A percentile compares a stretch with the other conserved stretches of the same genome.
Evolutionary conservation across 2,113 vertebrate genomes (phyloP).

Genomic region (Erythrocercus mccallii): DNA sequence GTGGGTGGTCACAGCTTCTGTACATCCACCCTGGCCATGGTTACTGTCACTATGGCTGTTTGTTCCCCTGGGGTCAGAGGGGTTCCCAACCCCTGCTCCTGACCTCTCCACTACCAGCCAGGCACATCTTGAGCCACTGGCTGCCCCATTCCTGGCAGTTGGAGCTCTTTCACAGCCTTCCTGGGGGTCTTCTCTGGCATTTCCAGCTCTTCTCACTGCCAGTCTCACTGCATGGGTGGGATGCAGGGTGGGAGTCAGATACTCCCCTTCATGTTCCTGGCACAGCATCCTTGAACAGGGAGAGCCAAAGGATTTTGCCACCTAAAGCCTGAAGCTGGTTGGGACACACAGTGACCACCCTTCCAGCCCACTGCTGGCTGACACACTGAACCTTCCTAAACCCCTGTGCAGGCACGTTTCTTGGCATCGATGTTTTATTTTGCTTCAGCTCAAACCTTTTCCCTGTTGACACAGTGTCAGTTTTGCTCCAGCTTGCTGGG

Average conservation of each 20-base stretch:
- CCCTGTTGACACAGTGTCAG: not conserved
- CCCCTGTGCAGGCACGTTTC: not conserved
- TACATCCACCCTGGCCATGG: not conserved
- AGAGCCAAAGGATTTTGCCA: not conserved
- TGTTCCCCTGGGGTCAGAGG: not conserved
- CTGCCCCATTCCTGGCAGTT: not conserved
- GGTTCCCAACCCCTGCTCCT: not conserved
- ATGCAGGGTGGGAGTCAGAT: not conserved
- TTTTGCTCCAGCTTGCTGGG: not conserved
- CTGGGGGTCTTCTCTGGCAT: not conserved
- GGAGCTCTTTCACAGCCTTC: not conserved
- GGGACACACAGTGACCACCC: not conserved
- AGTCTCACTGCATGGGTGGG: rapidly evolving
- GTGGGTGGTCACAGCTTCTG: not conserved
- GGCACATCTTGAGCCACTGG: not conserved
- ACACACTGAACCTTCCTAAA: not conserved
- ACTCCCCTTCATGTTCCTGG: not conserved
- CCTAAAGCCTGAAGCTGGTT: not conserved
- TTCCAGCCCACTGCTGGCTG: not conserved
- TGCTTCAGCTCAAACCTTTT: not conserved
- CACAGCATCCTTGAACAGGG: not conserved
- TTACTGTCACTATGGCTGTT: not conserved
- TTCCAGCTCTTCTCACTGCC: not conserved
- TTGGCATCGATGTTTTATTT: not conserved
- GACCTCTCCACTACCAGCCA: rapidly evolving